A percentile compares a stretch with the other conserved stretches of the same genome.
Conservation (phyloP, 2,797 vertebrate species). For the Mormyrus proboscirostris region DNA sequence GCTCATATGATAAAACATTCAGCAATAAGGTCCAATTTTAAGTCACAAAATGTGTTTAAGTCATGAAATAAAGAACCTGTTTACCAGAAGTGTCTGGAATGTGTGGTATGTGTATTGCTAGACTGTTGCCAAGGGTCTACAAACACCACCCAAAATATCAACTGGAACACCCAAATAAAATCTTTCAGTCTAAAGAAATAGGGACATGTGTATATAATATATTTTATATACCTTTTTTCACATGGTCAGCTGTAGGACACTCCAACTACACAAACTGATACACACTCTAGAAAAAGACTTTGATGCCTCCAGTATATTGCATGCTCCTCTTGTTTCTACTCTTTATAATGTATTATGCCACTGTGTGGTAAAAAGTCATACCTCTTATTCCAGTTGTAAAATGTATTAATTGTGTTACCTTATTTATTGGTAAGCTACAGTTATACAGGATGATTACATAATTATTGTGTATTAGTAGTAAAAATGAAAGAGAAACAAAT, state of each 20-base stretch:
- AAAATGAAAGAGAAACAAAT: background rate
- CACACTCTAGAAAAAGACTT: background rate
- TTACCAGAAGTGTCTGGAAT: background rate
- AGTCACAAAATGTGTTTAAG: background rate
- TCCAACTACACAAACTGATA: background rate
- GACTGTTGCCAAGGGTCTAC: background rate
- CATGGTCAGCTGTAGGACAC: background rate
- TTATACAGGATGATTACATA: background rate
- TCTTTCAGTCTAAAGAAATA: background rate
- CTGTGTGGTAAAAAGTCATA: background rate
- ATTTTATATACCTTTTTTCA: background rate
- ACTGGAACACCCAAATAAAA: background rate
- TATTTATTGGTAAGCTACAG: background rate
- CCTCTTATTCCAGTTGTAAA: background rate
- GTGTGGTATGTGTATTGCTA: background rate
- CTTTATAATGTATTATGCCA: background rate
- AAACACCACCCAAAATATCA: background rate
- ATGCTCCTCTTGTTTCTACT: background rate
- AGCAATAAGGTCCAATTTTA: background rate
- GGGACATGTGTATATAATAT: background rate
- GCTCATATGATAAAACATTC: background rate
- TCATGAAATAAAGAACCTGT: background rate
- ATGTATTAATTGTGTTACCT: background rate
- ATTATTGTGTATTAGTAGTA: background rate
- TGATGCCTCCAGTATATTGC: background rate